Conservation (phyloP, 2,888 invertebrate species). For the Amphipyra berbera region DNA sequence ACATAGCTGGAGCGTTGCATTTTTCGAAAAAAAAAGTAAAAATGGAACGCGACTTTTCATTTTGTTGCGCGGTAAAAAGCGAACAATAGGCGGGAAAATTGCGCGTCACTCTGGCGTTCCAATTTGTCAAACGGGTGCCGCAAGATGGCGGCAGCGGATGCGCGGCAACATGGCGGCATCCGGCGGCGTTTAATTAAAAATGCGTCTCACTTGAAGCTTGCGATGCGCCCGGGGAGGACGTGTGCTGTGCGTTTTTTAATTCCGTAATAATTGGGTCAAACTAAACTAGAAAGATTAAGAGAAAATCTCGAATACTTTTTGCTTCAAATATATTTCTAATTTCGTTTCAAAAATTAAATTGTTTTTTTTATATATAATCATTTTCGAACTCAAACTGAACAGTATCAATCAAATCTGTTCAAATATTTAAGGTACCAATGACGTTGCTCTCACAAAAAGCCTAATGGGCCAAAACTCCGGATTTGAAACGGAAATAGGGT, state of each 20-base stretch:
- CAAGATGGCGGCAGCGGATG: conserved; percentile 86
- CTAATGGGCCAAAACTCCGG: conserved; percentile 66
- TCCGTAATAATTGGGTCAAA: conserved; percentile 61
- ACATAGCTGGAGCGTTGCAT: conserved; percentile 75
- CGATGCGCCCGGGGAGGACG: conserved; percentile 69
- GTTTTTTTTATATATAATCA: not conserved
- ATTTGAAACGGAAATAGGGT: conserved; percentile 74
- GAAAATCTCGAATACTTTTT: conserved; percentile 4
- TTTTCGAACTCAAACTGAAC: not conserved
- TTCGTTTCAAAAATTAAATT: not conserved
- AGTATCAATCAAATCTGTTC: conserved; percentile 13
- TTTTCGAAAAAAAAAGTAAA: conserved; percentile 78
- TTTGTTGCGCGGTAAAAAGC: conserved; percentile 86
- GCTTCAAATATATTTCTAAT: not conserved
- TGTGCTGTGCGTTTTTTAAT: conserved; percentile 62
- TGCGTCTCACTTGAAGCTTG: conserved; percentile 83
- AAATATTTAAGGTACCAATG: conserved; percentile 43
- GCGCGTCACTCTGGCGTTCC: conserved; percentile 89
- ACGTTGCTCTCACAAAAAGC: conserved; percentile 43
- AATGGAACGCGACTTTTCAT: conserved; percentile 87
- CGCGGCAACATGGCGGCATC: conserved; percentile 83
- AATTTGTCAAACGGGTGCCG: conserved; percentile 89
- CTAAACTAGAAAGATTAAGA: conserved; percentile 28
- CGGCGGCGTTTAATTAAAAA: conserved; percentile 88
- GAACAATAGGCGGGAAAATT: conserved; percentile 89